Evolutionary conservation across 37 sponge, comb jelly and placozoan genomes (phyloP).

Genomic region (Cladorhizidae sp.): DNA sequence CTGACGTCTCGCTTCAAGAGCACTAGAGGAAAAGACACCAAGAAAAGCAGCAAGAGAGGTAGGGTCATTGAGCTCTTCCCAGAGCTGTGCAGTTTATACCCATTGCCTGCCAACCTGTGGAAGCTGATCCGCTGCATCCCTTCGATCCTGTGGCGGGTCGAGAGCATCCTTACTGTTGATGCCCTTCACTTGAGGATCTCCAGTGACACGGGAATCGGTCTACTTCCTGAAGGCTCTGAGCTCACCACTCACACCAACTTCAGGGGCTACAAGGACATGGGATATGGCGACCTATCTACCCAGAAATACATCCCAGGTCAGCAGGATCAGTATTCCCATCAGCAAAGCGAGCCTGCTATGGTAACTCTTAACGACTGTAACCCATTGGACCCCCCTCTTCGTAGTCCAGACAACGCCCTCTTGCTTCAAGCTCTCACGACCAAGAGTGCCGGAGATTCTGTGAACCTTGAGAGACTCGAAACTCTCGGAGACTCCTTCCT

Average conservation of each 20-base stretch:
- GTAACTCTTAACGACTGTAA: neutral
- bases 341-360: slow-evolving; percentile 1
- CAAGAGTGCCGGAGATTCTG: slow-evolving; percentile 64
- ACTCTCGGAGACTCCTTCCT: slow-evolving; percentile 93
- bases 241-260: slow-evolving; percentile 33
- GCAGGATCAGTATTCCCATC: no score
- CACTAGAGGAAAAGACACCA: slow-evolving; percentile 34
- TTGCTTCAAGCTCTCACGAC: slow-evolving; percentile 82
- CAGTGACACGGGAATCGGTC: slow-evolving; percentile 46
- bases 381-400: neutral
- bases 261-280: slow-evolving; percentile 55
- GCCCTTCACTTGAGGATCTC: slow-evolving; percentile 46
- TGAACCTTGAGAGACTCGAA: slow-evolving; percentile 92
- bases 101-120: slow-evolving; percentile 59
- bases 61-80: slow-evolving; percentile 40
- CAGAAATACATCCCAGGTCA: neutral
- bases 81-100: slow-evolving; percentile 64
- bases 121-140: slow-evolving; percentile 76
- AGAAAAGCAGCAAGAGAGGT: neutral
- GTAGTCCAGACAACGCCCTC: slow-evolving; percentile 62
- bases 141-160: slow-evolving; percentile 84
- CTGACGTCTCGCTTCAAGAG: slow-evolving; percentile 60
- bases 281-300: slow-evolving; percentile 19
- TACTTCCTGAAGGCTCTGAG: neutral
- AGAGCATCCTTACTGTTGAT: slow-evolving; percentile 65